Conservation (phyloP, 1,140 invertebrate species). For the Conopomorpha cramerella region DNA sequence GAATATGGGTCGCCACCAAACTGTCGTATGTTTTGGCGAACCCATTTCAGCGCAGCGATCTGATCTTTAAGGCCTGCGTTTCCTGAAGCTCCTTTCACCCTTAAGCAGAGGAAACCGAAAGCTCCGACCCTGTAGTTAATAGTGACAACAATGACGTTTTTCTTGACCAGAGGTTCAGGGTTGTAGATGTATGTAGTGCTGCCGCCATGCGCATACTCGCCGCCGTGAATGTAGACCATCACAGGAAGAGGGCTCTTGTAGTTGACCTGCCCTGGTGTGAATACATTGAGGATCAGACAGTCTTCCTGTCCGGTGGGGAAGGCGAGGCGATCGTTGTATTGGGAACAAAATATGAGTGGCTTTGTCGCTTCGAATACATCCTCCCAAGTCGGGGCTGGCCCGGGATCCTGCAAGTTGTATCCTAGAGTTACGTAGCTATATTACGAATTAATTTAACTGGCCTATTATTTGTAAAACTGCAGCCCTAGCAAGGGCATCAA, state of each 20-base stretch:
- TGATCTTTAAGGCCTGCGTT: conserved; percentile 67
- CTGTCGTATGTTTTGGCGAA: conserved; percentile 65
- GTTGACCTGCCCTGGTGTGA: conserved; percentile 12
- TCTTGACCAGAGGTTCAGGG: conserved; percentile 45
- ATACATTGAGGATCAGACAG: conserved; percentile 16
- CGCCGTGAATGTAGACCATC: conserved; percentile 61
- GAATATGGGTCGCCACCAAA: conserved; percentile 64
- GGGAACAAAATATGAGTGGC: conserved; percentile 12
- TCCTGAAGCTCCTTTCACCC: conserved; percentile 55
- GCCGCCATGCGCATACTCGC: conserved; percentile 41
- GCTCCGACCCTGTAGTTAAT: conserved; percentile 24
- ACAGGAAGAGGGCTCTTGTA: conserved; percentile 28
- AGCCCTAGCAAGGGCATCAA: not conserved
- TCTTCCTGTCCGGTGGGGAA: conserved; percentile 14
- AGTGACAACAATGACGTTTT: conserved; percentile 25
- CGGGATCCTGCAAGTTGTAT: conserved; percentile 10
- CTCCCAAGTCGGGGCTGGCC: conserved; percentile 12
- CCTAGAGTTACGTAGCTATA: not conserved
- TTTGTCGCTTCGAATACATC: conserved; percentile 11
- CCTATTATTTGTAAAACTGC: not conserved
- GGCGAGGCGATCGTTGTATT: conserved; percentile 7
- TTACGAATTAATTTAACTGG: not conserved
- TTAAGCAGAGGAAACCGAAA: conserved; percentile 62
- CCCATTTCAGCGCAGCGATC: conserved; percentile 59
- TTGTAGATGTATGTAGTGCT: conserved; percentile 37